Conservation (phyloP, 2,113 vertebrate genomes). For the Eira barbara region DNA sequence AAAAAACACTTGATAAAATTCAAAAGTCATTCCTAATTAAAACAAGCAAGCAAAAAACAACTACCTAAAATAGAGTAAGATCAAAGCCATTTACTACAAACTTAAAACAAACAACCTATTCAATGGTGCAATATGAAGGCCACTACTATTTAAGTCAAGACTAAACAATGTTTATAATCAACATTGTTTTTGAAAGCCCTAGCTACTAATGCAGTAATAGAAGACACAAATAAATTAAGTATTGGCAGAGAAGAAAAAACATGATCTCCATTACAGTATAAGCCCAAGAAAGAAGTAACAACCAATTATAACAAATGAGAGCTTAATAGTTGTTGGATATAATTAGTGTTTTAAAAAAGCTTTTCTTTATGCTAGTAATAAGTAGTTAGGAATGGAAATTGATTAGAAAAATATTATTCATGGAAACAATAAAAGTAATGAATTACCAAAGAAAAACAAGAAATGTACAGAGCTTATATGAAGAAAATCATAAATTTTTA, state of each 20-base stretch:
- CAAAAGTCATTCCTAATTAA: background rate
- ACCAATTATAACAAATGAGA: background rate
- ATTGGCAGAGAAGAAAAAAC: background rate
- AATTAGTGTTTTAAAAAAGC: background rate
- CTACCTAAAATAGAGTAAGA: background rate
- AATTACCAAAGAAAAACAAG: background rate
- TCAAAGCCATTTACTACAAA: background rate
- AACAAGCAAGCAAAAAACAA: conserved; percentile 4
- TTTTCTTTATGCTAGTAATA: background rate
- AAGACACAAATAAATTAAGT: background rate
- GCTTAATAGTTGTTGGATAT: background rate
- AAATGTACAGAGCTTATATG: background rate
- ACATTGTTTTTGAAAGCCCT: background rate
- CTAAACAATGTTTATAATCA: background rate
- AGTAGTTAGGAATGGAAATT: background rate
- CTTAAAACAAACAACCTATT: background rate
- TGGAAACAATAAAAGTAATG: background rate
- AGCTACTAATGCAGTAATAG: background rate
- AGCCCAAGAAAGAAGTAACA: background rate
- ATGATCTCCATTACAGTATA: background rate
- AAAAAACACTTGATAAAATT: background rate
- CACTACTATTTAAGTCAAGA: background rate
- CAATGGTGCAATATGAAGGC: background rate
- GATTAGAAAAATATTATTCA: background rate
- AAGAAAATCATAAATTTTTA: background rate